A percentile compares a stretch with the other conserved stretches of the same genome.
Conservation (phyloP, 2,888 invertebrate genomes). For the Caenorhabditis auriculariae region DNA sequence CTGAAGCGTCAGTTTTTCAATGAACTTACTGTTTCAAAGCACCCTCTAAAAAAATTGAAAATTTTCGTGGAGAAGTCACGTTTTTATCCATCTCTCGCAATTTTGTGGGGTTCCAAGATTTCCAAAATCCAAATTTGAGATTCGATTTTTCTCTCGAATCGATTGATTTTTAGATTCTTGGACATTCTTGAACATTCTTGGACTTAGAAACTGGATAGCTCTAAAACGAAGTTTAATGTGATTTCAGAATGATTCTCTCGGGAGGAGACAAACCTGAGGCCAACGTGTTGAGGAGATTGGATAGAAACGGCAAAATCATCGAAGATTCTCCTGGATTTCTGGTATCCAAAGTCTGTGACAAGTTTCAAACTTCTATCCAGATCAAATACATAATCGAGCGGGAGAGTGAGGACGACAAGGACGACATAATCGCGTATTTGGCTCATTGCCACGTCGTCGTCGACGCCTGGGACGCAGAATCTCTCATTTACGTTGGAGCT, state of each 20-base stretch:
- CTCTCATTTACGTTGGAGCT: slow-evolving; percentile 66
- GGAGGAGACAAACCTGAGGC: slow-evolving; percentile 33
- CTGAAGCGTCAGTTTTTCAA: slow-evolving; percentile 65
- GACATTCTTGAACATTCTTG: background rate
- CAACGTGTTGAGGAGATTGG: slow-evolving; percentile 63
- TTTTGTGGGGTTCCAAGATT: too few relatives aligned
- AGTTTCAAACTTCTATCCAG: too few relatives aligned
- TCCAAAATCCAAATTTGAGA: too few relatives aligned
- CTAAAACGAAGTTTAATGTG: background rate
- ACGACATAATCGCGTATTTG: slow-evolving; percentile 65
- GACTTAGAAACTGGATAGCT: background rate
- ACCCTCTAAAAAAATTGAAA: too few relatives aligned
- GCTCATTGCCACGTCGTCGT: slow-evolving; percentile 65
- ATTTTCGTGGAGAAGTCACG: too few relatives aligned
- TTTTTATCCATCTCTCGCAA: too few relatives aligned
- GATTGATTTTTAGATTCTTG: slow-evolving; percentile 11
- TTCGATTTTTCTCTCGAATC: too few relatives aligned
- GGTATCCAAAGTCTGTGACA: slow-evolving; percentile 57
- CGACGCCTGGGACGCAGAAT: slow-evolving; percentile 68
- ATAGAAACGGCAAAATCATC: slow-evolving; percentile 62
- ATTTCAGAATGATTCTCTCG: slow-evolving; percentile 16
- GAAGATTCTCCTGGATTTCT: slow-evolving; percentile 65
- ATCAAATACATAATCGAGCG: slow-evolving; percentile 32
- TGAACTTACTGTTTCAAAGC: too few relatives aligned
- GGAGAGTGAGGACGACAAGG: slow-evolving; percentile 62